Conservation (phyloP, 1,140 invertebrate genomes). For the Elymnias hypermnestra region DNA sequence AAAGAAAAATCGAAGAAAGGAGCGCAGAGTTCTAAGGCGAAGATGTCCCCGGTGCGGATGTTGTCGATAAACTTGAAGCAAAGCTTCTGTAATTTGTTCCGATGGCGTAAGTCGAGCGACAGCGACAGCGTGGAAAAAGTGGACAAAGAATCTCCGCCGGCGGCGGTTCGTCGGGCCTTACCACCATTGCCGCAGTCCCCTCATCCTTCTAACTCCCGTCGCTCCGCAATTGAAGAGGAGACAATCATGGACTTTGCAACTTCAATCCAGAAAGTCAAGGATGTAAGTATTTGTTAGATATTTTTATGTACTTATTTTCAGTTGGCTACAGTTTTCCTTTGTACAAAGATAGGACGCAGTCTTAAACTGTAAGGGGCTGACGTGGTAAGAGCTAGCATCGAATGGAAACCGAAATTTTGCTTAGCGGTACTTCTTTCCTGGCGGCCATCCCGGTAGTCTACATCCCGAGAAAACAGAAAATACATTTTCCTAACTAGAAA, state of each 20-base stretch:
- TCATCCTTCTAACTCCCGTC: conserved; percentile 30
- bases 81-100: conserved; percentile 89
- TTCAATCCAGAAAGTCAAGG: conserved; percentile 95
- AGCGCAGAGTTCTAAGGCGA: conserved; percentile 76
- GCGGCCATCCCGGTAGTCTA: no score
- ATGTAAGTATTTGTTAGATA: conserved; percentile 85
- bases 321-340: neutral
- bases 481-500: no score
- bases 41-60: conserved; percentile 78
- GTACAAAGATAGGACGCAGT: no score
- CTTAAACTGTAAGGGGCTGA: no score
- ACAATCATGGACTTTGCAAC: conserved; percentile 88
- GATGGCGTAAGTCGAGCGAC: conserved; percentile 75
- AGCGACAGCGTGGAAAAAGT: conserved; percentile 39
- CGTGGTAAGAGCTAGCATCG: no score
- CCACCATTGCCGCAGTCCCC: conserved; percentile 83
- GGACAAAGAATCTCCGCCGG: conserved; percentile 48
- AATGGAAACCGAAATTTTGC: no score
- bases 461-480: no score
- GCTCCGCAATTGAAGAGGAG: conserved; percentile 66
- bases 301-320: neutral
- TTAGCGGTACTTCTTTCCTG: no score
- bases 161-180: conserved; percentile 81
- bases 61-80: conserved; percentile 87
- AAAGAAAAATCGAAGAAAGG: conserved; percentile 54